These are phyloP conservation scores for Amyelois transitella DNA, from an alignment of 1,140 invertebrate species.

Conservation along the genomic window DNA sequence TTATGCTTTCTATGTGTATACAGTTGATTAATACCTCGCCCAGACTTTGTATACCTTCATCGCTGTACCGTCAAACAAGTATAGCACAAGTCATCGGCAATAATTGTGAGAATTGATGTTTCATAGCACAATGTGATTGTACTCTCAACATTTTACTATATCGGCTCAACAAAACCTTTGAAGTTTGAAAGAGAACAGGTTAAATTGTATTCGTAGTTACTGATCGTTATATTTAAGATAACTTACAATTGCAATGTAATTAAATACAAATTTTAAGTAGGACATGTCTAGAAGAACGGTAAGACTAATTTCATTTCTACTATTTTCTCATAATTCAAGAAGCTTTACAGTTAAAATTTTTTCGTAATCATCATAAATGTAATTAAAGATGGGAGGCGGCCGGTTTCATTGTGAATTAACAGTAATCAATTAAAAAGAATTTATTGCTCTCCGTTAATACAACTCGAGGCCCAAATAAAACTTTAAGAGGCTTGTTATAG, in stretches of 20 bases:
- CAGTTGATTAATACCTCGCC: neutral
- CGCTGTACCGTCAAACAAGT: neutral
- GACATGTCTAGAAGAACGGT: neutral
- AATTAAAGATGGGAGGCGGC: slow-evolving; percentile 44
- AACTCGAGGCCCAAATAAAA: slow-evolving; percentile 30
- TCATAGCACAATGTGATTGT: neutral
- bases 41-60: neutral
- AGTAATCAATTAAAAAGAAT: slow-evolving; percentile 53
- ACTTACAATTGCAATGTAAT: slow-evolving; percentile 4
- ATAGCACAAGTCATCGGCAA: slow-evolving; percentile 41
- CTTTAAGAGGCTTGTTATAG: slow-evolving; percentile 34
- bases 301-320: neutral
- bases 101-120: slow-evolving; percentile 40
- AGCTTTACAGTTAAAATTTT: slow-evolving; percentile 27
- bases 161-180: neutral
- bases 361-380: slow-evolving; percentile 40
- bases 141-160: neutral
- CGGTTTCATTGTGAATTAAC: slow-evolving; percentile 47
- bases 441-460: slow-evolving; percentile 38
- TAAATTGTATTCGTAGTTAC: too few relatives aligned
- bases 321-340: slow-evolving; percentile 8
- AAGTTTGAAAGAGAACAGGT: neutral
- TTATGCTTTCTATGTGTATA: slow-evolving; percentile 41
- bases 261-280: neutral
- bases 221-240: neutral